A percentile compares a stretch with the other conserved stretches of the same genome.
These are phyloP conservation scores for Nectonema munidae DNA, from an alignment of 2,888 invertebrate genomes.

Conservation along the genomic window DNA sequence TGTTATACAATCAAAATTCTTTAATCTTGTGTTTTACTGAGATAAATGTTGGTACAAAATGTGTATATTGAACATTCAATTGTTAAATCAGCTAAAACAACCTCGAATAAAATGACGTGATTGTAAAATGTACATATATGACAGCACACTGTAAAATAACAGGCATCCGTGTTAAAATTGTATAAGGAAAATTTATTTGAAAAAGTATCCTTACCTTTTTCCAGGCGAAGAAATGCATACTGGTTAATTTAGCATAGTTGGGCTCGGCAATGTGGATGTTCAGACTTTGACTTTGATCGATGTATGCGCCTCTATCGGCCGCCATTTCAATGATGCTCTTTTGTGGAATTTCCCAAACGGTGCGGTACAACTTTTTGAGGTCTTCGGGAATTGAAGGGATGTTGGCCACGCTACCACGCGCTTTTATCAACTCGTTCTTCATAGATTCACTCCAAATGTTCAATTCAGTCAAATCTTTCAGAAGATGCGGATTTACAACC, in stretches of 20 bases:
- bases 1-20: background rate
- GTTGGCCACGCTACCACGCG: conserved; percentile 32
- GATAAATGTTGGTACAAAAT: no score
- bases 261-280: conserved; percentile 87
- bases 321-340: conserved; percentile 72
- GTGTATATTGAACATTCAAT: no score
- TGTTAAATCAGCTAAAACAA: background rate
- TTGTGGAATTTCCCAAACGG: conserved; percentile 83
- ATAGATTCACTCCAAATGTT: conserved; percentile 72
- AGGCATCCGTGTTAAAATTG: no score
- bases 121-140: background rate
- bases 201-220: no score
- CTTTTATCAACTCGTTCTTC: conserved; percentile 63
- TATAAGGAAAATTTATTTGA: no score
- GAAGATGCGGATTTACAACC: conserved; percentile 71
- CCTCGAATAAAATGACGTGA: conserved; percentile 11
- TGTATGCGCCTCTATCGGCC: conserved; percentile 78
- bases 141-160: background rate
- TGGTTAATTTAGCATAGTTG: conserved; percentile 59
- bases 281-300: conserved; percentile 89
- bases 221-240: conserved; percentile 96
- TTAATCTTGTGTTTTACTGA: no score
- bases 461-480: conserved; percentile 58
- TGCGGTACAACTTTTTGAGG: conserved; percentile 56
- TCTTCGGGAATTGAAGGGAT: conserved; percentile 50